Evolutionary conservation across 2,797 vertebrate genomes (phyloP).

Genomic region (Girardinus metallicus): DNA sequence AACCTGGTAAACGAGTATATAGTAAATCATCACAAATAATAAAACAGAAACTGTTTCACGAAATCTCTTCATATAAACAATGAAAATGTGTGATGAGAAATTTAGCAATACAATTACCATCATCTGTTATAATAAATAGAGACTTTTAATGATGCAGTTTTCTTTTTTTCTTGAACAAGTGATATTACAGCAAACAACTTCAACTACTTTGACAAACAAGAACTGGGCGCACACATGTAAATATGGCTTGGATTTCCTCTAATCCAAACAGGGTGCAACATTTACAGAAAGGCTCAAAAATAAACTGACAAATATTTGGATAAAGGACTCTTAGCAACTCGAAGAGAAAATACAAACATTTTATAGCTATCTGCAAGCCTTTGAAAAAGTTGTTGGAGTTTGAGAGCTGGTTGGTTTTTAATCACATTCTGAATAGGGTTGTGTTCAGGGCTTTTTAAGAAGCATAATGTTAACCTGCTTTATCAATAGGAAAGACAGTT

Average conservation of each 20-base stretch:
- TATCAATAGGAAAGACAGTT: not conserved
- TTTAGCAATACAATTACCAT: not conserved
- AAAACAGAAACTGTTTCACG: not conserved
- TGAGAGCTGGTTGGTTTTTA: not conserved
- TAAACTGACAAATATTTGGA: not conserved
- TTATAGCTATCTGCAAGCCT: not conserved
- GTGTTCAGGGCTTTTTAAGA: not conserved
- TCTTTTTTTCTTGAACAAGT: not conserved
- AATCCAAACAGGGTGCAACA: not conserved
- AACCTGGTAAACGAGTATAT: constrained; percentile 54
- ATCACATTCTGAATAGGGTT: not conserved
- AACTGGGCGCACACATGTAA: not conserved
- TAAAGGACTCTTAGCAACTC: not conserved
- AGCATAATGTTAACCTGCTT: not conserved
- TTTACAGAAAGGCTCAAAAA: not conserved
- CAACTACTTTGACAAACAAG: not conserved
- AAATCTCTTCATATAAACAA: constrained; percentile 46
- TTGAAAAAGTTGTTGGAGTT: not conserved
- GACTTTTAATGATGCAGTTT: not conserved
- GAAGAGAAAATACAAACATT: not conserved
- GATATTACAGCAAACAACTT: not conserved
- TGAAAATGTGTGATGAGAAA: constrained; percentile 41
- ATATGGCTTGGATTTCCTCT: not conserved
- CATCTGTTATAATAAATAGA: not conserved
- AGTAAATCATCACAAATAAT: constrained; percentile 37